A percentile compares a stretch with the other conserved stretches of the same genome.
These are phyloP conservation scores for Dione vanillae DNA, from an alignment of 2,888 invertebrate species.

Conservation along the genomic window DNA sequence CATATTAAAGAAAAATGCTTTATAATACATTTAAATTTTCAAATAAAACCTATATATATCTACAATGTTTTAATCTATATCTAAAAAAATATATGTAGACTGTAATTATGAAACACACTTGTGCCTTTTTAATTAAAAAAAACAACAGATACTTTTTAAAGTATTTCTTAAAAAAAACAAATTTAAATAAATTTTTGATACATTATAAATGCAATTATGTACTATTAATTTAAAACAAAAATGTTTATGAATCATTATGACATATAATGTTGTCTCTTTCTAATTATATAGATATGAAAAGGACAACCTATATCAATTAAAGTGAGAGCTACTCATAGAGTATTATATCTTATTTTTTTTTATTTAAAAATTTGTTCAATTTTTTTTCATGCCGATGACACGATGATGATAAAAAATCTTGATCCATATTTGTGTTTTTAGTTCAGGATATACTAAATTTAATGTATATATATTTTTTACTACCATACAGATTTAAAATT, in stretches of 20 bases:
- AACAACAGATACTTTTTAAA: not conserved
- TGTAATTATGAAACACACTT: not conserved
- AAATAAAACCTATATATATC: constrained; percentile 8
- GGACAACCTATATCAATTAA: not conserved
- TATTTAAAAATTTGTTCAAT: too few relatives aligned
- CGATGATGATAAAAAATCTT: too few relatives aligned
- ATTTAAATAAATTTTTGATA: too few relatives aligned
- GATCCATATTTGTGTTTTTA: too few relatives aligned
- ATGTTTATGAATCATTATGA: too few relatives aligned
- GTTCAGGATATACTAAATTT: too few relatives aligned
- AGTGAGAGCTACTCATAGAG: not conserved
- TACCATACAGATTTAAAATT: too few relatives aligned
- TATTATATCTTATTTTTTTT: too few relatives aligned
- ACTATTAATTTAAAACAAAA: constrained; percentile 1
- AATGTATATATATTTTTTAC: too few relatives aligned
- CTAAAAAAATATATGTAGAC: not conserved
- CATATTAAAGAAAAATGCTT: constrained; percentile 22
- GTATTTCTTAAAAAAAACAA: too few relatives aligned
- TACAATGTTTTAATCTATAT: constrained; percentile 9
- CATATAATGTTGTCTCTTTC: not conserved
- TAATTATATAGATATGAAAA: not conserved
- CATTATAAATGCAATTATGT: not conserved
- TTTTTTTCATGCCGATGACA: too few relatives aligned
- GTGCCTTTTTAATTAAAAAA: not conserved
- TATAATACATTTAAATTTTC: constrained; percentile 21